A percentile compares a stretch with the other conserved stretches of the same genome.
phyloP scores from a whole-genome alignment of 2,797 vertebrate genomes.

The Falco cherrug region DNA sequence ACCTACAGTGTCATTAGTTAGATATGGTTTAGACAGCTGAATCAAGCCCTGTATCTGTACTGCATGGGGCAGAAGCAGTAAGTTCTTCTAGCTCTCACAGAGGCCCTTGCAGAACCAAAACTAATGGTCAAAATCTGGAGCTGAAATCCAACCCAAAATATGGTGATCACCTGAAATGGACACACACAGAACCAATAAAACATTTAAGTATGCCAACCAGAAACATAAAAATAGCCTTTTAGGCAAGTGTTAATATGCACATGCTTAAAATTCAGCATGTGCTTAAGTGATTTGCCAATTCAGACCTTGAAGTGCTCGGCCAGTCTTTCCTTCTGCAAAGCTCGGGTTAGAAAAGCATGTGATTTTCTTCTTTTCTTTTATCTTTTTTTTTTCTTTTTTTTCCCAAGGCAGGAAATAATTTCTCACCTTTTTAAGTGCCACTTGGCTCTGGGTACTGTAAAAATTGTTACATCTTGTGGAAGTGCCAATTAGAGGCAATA shows the following conservation, averaged over 20 bases:
- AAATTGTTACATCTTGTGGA: constrained; percentile 37
- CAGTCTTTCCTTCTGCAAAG: background rate
- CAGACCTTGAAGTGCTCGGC: background rate
- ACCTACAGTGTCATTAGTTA: background rate
- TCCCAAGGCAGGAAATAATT: constrained; percentile 33
- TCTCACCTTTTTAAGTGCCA: constrained; percentile 62
- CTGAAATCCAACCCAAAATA: background rate
- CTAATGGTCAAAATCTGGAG: background rate
- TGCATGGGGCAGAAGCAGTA: background rate
- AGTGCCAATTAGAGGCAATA: constrained; percentile 63
- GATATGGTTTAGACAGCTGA: background rate
- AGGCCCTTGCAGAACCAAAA: background rate
- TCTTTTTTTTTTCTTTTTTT: background rate
- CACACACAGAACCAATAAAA: background rate
- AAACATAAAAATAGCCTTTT: background rate
- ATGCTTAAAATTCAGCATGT: constrained; percentile 11
- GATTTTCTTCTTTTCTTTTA: background rate
- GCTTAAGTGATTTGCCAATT: constrained; percentile 47
- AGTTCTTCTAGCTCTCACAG: background rate
- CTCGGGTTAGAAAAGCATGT: background rate
- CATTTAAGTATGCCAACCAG: background rate
- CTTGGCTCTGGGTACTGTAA: constrained; percentile 46
- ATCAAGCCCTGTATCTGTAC: background rate
- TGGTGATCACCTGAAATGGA: background rate
- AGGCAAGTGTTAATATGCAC: background rate